Percentiles rank a stretch among this genome's conserved stretches.
Evolutionary conservation across 2,797 vertebrate genomes (phyloP).

Genomic region (Australoheros facetus): DNA sequence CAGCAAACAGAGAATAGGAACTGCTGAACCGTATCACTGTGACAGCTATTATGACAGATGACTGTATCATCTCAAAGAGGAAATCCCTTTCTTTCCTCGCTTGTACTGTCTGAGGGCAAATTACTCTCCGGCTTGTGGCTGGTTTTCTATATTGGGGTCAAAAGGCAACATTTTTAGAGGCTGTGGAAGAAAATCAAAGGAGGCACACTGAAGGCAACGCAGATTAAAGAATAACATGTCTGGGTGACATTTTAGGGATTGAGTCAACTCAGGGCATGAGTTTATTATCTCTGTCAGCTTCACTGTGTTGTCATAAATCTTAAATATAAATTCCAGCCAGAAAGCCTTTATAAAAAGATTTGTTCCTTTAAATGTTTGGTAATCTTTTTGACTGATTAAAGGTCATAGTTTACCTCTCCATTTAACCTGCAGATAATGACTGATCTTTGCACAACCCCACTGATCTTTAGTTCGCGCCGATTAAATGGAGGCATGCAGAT

Average conservation of each 20-base stretch:
- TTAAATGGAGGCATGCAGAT: constrained; percentile 47
- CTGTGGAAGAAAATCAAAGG: constrained; percentile 37
- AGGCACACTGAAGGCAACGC: neutral
- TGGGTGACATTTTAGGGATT: neutral
- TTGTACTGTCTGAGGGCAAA: constrained; percentile 50
- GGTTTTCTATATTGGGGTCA: constrained; percentile 54
- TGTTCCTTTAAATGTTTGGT: neutral
- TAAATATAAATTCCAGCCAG: neutral
- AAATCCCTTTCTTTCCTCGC: constrained; percentile 47
- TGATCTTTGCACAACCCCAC: constrained; percentile 25
- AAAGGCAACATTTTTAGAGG: constrained; percentile 50
- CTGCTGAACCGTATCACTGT: constrained; percentile 69
- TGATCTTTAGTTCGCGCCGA: constrained; percentile 33
- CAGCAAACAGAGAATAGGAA: constrained; percentile 63
- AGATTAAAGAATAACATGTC: constrained; percentile 11
- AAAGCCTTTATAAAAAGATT: neutral
- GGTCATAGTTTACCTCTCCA: constrained; percentile 11
- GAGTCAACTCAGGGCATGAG: neutral
- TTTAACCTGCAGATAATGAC: constrained; percentile 19
- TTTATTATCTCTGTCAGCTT: neutral
- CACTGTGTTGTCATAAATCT: neutral
- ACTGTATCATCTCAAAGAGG: constrained; percentile 70
- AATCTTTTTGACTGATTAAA: neutral
- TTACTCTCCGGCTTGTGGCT: constrained; percentile 40
- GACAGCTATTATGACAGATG: constrained; percentile 76